Conservation (phyloP, 1,140 invertebrate genomes). For the Nautilus pompilius region DNA sequence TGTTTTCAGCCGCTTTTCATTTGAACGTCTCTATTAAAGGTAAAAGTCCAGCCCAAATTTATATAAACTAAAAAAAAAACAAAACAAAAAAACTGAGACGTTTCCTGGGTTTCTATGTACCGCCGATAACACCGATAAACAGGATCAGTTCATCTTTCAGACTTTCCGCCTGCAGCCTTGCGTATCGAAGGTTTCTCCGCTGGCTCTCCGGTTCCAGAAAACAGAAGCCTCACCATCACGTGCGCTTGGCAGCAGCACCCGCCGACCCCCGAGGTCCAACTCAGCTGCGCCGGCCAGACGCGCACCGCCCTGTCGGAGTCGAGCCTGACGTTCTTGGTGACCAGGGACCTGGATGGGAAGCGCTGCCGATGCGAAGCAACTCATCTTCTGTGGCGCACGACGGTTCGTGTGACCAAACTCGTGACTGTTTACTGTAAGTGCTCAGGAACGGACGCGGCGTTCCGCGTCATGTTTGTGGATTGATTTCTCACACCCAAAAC, state of each 20-base stretch:
- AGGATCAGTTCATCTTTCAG: no score
- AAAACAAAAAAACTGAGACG: no score
- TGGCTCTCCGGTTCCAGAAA: not conserved
- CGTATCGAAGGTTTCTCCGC: not conserved
- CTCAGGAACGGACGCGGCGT: no score
- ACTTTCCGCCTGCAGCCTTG: not conserved
- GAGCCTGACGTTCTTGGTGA: not conserved
- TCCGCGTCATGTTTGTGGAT: no score
- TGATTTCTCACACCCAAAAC: no score
- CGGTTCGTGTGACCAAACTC: not conserved
- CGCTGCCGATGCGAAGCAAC: not conserved
- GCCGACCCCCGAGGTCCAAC: not conserved
- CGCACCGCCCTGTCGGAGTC: not conserved
- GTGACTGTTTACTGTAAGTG: not conserved
- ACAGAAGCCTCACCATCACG: not conserved
- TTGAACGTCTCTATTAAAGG: no score
- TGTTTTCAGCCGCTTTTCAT: no score
- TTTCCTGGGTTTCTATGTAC: no score
- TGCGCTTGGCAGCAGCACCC: not conserved
- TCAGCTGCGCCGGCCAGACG: not conserved
- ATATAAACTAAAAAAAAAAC: no score
- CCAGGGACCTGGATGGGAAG: not conserved
- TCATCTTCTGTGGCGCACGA: not conserved
- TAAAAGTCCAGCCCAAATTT: no score
- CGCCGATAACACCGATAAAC: no score